Evolutionary conservation across 2,797 vertebrate species (phyloP).

Genomic region (Poecilia wingei): DNA sequence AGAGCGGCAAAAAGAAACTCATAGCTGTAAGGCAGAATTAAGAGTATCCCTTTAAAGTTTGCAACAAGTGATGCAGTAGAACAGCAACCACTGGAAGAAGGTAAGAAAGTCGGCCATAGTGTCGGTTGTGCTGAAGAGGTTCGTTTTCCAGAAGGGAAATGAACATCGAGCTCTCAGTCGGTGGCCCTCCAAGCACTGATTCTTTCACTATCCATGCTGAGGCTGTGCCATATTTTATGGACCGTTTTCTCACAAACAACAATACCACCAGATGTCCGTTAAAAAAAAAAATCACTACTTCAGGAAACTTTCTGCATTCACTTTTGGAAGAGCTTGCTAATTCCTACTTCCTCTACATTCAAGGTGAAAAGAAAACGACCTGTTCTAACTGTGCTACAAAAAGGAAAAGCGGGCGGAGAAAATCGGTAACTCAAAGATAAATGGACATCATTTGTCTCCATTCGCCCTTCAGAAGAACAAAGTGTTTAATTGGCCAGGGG

Average conservation of each 20-base stretch:
- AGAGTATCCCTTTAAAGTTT: background rate
- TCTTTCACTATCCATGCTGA: background rate
- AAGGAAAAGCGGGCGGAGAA: background rate
- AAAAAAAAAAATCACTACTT: background rate
- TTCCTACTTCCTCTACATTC: background rate
- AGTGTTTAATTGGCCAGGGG: background rate
- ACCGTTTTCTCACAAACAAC: background rate
- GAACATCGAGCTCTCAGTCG: too few relatives aligned
- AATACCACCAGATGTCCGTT: background rate
- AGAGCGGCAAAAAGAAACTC: background rate
- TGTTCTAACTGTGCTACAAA: background rate
- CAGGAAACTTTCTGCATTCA: background rate
- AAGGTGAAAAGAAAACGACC: background rate
- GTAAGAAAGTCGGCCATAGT: background rate
- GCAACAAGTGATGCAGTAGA: background rate
- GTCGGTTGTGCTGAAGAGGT: background rate
- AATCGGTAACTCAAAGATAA: background rate
- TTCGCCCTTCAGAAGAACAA: background rate
- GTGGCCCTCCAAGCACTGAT: background rate
- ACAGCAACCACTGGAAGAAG: background rate
- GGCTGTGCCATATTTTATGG: background rate
- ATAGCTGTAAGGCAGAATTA: background rate
- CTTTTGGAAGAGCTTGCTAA: background rate
- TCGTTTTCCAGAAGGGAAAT: background rate
- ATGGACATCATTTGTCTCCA: background rate